phyloP scores from a whole-genome alignment of 2,113 vertebrate species.

The Abramis brama region DNA sequence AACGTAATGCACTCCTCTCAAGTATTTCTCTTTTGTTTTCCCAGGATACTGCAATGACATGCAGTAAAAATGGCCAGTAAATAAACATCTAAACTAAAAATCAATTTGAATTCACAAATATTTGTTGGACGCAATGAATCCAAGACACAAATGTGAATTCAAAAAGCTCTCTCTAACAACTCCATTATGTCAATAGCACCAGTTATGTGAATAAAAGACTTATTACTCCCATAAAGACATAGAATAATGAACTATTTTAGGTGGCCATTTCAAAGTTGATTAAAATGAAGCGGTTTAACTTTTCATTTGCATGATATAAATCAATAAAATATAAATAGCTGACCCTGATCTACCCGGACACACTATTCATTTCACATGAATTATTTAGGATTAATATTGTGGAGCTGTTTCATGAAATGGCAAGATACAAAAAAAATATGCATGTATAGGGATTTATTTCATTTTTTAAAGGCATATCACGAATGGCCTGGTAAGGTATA shows the following conservation, averaged over 20 bases:
- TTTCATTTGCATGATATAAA: not conserved
- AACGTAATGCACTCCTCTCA: not conserved
- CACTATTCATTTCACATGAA: not conserved
- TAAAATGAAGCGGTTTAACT: constrained; percentile 15
- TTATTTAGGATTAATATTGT: not conserved
- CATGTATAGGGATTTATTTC: not conserved
- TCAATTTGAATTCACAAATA: constrained; percentile 17
- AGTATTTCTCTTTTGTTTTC: not conserved
- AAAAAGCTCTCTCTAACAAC: constrained; percentile 30
- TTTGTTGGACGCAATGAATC: not conserved
- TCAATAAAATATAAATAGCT: constrained; percentile 21
- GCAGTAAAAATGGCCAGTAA: constrained; percentile 13
- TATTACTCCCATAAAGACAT: constrained; percentile 37
- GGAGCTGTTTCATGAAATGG: constrained; percentile 2
- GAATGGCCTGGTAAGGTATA: not conserved
- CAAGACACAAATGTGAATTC: constrained; percentile 20
- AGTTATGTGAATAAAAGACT: constrained; percentile 43
- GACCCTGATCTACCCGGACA: not conserved
- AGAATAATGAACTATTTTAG: constrained; percentile 37
- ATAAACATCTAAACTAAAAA: not conserved
- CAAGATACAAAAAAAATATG: not conserved
- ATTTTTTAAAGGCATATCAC: not conserved
- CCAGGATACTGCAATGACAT: constrained; percentile 13
- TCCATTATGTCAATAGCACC: constrained; percentile 45
- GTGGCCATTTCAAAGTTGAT: not conserved